Evolutionary conservation across 2,797 vertebrate genomes (phyloP), one percentile per base, ranked within the genome.

Genomic region (Podarcis lilfordi): DNA sequence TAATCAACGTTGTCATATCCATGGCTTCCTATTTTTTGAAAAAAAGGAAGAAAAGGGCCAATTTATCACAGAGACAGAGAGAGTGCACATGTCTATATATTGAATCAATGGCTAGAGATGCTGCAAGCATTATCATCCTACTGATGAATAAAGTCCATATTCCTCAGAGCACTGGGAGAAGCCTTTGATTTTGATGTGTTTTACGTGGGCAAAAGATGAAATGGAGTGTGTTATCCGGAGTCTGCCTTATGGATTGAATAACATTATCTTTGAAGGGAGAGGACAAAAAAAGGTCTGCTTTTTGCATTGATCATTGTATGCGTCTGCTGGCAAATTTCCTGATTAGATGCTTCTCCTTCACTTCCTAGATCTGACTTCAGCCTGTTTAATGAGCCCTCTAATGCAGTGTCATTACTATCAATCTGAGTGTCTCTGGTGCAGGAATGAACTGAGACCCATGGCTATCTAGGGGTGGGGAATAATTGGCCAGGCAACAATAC

Each of bases 241-340:
- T 61, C 84, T 81, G 61, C 72, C 17, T 59, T 77, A n/a, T n/a
- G 61, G 69, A 86, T 23, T 71, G 64, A 69, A 86, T 89, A 77
- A 29, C 59, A 71, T 82, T 71, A 37, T 77, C 78, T 86, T 64
- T 77, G 64, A 69, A 71, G 35, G n/a, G 59, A 77, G n/a, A n/a
- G 29, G 7, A 8, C 11, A 50, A 82, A 76, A 76, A 69, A 0
- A 27, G 3, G 11, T 19, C n/a, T 27, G 19, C 35, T 59, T 40
- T 37, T 43, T 82, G 59, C 79, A 43, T 6, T 77, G 79, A 76
- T 71, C 37, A 8, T n/a, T 61, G 35, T 19, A 9, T n/a, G 29
- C 72, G 8, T 45, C 37, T 74, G 32, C 40, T 85, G 43, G 59
- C 71, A n/a, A n/a, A 76, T 76, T n/a, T n/a, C 40, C 59, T 32